Evolutionary conservation across 2,888 invertebrate genomes (phyloP).

Genomic region (Synergus japonicus): DNA sequence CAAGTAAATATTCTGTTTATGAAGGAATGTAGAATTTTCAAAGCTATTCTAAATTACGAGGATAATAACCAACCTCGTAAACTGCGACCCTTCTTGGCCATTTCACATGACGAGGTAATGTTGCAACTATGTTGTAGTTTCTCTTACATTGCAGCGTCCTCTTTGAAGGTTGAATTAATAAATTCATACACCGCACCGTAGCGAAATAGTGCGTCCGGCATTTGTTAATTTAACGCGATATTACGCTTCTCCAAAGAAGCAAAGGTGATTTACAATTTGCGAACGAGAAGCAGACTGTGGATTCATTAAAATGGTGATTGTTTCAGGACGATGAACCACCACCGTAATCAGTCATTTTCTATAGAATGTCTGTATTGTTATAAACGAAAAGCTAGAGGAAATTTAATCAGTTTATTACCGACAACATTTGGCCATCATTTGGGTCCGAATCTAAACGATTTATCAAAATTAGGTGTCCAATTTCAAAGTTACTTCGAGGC

Average conservation of each 20-base stretch:
- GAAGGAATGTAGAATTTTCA: not conserved
- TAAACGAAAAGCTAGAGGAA: slow-evolving; percentile 8
- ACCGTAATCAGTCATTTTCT: slow-evolving; percentile 24
- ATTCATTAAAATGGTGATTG: slow-evolving; percentile 39
- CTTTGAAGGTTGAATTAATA: slow-evolving; percentile 40
- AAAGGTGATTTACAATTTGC: slow-evolving; percentile 22
- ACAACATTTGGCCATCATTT: not conserved
- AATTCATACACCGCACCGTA: slow-evolving; percentile 16
- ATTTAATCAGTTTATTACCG: slow-evolving; percentile 18
- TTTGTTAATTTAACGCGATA: slow-evolving; percentile 30
- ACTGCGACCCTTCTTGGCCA: slow-evolving; percentile 25
- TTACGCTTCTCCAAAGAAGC: slow-evolving; percentile 24
- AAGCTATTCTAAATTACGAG: not conserved
- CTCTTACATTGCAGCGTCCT: not conserved
- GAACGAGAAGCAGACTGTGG: slow-evolving; percentile 1
- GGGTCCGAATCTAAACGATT: slow-evolving; percentile 1
- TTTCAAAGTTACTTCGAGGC: too few relatives aligned
- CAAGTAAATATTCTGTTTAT: not conserved
- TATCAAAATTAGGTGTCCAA: not conserved
- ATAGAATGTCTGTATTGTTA: slow-evolving; percentile 14
- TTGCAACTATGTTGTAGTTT: slow-evolving; percentile 17
- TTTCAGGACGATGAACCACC: slow-evolving; percentile 32
- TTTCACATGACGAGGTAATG: slow-evolving; percentile 8
- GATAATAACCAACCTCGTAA: slow-evolving; percentile 2
- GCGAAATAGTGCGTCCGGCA: slow-evolving; percentile 16